Percentiles rank a stretch among this genome's conserved stretches.
Conservation (phyloP, 2,888 invertebrate genomes). For the Cosmia trapezina region DNA sequence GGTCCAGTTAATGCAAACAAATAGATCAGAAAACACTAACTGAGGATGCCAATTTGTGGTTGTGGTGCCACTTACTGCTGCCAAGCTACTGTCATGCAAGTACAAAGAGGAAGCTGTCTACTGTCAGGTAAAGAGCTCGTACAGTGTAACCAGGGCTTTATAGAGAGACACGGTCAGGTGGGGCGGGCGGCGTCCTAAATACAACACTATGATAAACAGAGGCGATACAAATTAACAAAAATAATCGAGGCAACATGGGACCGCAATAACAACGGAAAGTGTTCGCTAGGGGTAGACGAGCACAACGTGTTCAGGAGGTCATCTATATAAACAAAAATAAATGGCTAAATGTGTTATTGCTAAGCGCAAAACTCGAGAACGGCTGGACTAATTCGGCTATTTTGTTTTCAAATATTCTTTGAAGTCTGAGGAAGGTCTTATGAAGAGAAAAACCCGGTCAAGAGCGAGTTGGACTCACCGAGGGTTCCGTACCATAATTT, state of each 20-base stretch:
- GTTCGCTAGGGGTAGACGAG: slow-evolving; percentile 64
- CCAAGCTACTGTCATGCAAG: neutral
- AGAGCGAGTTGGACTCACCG: no score
- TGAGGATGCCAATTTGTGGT: neutral
- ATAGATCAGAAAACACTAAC: neutral
- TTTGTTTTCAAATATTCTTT: no score
- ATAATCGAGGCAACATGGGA: slow-evolving; percentile 76
- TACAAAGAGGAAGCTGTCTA: neutral
- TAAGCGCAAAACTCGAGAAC: no score
- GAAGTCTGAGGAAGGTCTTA: no score
- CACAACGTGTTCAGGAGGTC: slow-evolving; percentile 30
- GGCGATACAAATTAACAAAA: slow-evolving; percentile 81
- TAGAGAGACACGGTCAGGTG: slow-evolving; percentile 47
- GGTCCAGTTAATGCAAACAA: no score
- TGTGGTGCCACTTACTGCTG: no score
- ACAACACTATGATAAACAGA: slow-evolving; percentile 72
- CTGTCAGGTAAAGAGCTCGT: no score
- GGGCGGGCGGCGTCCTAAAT: slow-evolving; percentile 53
- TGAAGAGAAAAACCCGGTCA: no score
- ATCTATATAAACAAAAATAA: slow-evolving; percentile 18
- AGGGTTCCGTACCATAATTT: no score
- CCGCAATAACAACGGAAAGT: slow-evolving; percentile 73
- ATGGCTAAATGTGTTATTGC: no score
- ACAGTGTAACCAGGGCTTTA: slow-evolving; percentile 15
- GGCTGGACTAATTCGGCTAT: no score